Percentiles rank a stretch among this genome's conserved stretches.
Conservation (phyloP, 2,113 vertebrate species). For the Cheilinus undulatus region DNA sequence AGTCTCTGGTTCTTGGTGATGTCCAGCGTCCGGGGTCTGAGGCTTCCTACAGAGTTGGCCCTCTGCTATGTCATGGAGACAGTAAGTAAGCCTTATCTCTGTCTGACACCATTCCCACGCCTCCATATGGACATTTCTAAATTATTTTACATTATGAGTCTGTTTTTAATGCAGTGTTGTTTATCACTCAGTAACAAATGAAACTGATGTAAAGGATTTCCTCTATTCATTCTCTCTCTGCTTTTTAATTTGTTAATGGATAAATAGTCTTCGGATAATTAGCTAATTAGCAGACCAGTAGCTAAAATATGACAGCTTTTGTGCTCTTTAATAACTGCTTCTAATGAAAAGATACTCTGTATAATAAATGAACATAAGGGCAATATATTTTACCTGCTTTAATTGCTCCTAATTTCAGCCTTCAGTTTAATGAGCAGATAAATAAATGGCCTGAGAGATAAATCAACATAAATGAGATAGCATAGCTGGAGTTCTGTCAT, state of each 20-base stretch:
- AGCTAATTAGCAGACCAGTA: constrained; percentile 49
- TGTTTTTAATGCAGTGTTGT: constrained; percentile 1
- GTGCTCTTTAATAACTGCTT: constrained; percentile 42
- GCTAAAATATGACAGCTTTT: constrained; percentile 32
- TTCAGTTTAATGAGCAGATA: constrained; percentile 42
- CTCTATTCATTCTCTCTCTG: neutral
- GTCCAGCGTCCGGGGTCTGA: constrained; percentile 88
- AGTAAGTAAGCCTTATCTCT: constrained; percentile 86
- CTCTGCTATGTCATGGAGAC: constrained; percentile 92
- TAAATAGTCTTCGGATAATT: constrained; percentile 21
- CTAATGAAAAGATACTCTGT: constrained; percentile 25
- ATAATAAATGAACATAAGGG: constrained; percentile 31
- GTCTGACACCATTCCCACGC: neutral
- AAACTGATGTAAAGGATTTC: constrained; percentile 2
- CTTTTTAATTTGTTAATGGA: constrained; percentile 27
- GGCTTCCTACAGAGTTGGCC: constrained; percentile 91
- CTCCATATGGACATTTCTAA: neutral
- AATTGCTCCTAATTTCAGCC: constrained; percentile 59
- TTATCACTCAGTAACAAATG: neutral
- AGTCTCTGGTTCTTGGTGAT: constrained; percentile 90
- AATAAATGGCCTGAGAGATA: constrained; percentile 43
- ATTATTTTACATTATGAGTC: neutral
- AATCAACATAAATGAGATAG: constrained; percentile 65
- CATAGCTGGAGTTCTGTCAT: constrained; percentile 41
- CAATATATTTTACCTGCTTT: constrained; percentile 29